phyloP scores from a whole-genome alignment of 1,140 invertebrate species.

The Orius insidiosus region DNA sequence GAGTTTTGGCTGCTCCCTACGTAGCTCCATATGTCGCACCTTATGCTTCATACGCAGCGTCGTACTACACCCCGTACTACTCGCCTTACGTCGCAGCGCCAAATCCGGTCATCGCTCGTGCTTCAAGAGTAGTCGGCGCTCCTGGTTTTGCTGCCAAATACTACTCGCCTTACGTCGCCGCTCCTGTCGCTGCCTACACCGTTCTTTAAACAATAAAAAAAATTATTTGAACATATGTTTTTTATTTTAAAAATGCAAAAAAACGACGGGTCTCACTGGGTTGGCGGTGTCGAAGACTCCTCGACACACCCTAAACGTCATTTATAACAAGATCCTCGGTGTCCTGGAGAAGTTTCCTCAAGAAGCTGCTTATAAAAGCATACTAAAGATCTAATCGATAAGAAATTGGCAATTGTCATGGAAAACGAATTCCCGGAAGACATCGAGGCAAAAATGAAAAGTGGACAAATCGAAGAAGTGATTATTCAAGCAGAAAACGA shows the following conservation, averaged over 20 bases:
- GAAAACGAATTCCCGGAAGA: slow-evolving; percentile 22
- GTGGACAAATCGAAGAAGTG: slow-evolving; percentile 87
- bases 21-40: background rate
- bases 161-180: background rate
- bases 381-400: slow-evolving; percentile 59
- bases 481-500: slow-evolving; percentile 80
- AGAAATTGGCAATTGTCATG: too few relatives aligned
- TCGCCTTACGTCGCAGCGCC: slow-evolving; percentile 1
- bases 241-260: too few relatives aligned
- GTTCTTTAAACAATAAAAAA: too few relatives aligned
- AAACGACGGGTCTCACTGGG: slow-evolving; percentile 64
- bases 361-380: slow-evolving; percentile 66
- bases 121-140: background rate
- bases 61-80: too few relatives aligned
- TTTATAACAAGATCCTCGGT: slow-evolving; percentile 73
- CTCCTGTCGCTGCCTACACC: background rate
- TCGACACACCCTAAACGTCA: slow-evolving; percentile 48
- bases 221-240: too few relatives aligned
- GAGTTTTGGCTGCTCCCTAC: background rate
- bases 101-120: background rate
- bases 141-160: background rate
- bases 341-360: slow-evolving; percentile 66
- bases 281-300: slow-evolving; percentile 59
- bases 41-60: background rate
- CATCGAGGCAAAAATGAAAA: slow-evolving; percentile 69